phyloP scores from a whole-genome alignment of 2,797 vertebrate species.

The Malacoraja senta region DNA sequence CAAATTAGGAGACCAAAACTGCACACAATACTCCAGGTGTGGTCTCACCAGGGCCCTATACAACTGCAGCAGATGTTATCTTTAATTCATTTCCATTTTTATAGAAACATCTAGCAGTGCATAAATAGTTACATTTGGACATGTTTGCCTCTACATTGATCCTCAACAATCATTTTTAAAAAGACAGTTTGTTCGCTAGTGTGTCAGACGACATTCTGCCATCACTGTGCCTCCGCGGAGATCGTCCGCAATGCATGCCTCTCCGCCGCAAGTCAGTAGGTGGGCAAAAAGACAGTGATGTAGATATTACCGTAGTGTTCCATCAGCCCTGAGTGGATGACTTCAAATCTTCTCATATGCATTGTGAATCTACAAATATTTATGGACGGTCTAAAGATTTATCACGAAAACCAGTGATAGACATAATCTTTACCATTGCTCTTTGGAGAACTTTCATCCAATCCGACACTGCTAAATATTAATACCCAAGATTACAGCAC shows the following conservation, averaged over 20 bases:
- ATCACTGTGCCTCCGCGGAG: too few relatives aligned
- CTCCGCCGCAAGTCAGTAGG: too few relatives aligned
- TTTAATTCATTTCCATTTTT: not conserved
- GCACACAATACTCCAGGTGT: too few relatives aligned
- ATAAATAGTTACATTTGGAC: not conserved
- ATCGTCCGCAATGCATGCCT: too few relatives aligned
- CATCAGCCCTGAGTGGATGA: not conserved
- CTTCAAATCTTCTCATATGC: not conserved
- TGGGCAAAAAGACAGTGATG: not conserved
- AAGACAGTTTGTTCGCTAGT: too few relatives aligned
- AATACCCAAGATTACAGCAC: not conserved
- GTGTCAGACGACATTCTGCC: too few relatives aligned
- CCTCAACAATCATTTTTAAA: not conserved
- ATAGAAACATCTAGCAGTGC: not conserved
- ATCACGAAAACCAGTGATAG: not conserved
- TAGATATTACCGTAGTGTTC: not conserved
- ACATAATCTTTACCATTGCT: not conserved
- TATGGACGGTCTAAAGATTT: not conserved
- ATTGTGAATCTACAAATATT: not conserved
- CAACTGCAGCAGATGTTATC: not conserved
- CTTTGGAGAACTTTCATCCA: not conserved
- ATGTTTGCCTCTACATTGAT: not conserved
- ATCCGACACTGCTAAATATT: not conserved
- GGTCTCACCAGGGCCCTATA: too few relatives aligned
- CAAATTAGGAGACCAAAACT: too few relatives aligned